phyloP scores from a whole-genome alignment of 2,888 invertebrate genomes.

The Tachystola acroxantha region DNA sequence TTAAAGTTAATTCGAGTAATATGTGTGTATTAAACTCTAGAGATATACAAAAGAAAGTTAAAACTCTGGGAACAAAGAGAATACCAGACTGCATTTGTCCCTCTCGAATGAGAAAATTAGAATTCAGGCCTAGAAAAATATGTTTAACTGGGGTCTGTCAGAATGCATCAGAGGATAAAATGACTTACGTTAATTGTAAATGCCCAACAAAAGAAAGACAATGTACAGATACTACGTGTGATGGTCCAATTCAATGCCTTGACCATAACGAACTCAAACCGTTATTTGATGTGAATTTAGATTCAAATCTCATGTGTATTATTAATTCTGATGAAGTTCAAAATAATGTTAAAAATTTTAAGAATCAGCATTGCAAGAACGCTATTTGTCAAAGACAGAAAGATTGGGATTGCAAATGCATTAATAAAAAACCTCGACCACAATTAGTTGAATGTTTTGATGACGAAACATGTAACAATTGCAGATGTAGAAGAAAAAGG shows the following conservation, averaged over 20 bases:
- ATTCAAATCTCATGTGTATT: slow-evolving; percentile 32
- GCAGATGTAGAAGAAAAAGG: slow-evolving; percentile 20
- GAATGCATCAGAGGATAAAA: slow-evolving; percentile 22
- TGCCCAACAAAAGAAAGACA: slow-evolving; percentile 16
- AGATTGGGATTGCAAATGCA: slow-evolving; percentile 16
- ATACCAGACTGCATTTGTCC: slow-evolving; percentile 26
- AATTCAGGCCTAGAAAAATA: slow-evolving; percentile 20
- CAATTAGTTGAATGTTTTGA: slow-evolving; percentile 2
- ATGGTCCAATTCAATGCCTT: slow-evolving; percentile 1
- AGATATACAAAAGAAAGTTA: slow-evolving; percentile 28
- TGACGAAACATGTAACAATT: slow-evolving; percentile 17
- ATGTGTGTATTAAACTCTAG: slow-evolving; percentile 28
- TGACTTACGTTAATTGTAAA: slow-evolving; percentile 24
- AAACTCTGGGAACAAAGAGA: slow-evolving; percentile 17
- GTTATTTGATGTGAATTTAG: slow-evolving; percentile 28
- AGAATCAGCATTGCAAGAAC: slow-evolving; percentile 8
- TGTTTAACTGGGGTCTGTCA: slow-evolving; percentile 23
- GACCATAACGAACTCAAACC: slow-evolving; percentile 12
- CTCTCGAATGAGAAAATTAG: slow-evolving; percentile 19
- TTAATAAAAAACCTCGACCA: slow-evolving; percentile 1
- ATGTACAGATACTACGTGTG: slow-evolving; percentile 30
- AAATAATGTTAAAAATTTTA: slow-evolving; percentile 18
- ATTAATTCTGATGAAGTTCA: slow-evolving; percentile 34
- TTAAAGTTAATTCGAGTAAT: slow-evolving; percentile 27
- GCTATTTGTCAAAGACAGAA: slow-evolving; percentile 13